Percentiles rank a stretch among this genome's conserved stretches.
These are phyloP conservation scores for Phoeniculus purpureus DNA, from an alignment of 2,797 vertebrate genomes.

Conservation along the genomic window DNA sequence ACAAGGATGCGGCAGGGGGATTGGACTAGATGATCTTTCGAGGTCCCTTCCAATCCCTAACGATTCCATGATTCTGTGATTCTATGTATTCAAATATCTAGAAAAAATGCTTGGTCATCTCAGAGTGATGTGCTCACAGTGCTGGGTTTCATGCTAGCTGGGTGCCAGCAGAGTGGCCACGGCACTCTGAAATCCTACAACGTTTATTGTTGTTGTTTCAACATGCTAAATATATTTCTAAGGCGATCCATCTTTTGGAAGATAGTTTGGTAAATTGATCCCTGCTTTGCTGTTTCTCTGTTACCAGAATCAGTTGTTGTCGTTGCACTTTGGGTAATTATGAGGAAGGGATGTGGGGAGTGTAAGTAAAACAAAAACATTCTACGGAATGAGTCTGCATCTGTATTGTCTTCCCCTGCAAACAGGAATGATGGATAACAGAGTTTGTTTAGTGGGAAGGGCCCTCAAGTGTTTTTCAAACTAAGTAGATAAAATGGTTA, in stretches of 20 bases:
- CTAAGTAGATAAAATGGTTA: background rate
- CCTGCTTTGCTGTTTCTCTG: background rate
- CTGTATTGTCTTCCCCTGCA: background rate
- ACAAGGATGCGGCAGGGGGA: background rate
- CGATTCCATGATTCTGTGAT: too few species aligned
- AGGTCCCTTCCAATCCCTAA: too few species aligned
- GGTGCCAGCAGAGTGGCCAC: background rate
- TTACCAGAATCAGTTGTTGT: background rate
- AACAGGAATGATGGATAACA: background rate
- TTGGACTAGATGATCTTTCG: too few species aligned
- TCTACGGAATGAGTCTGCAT: background rate
- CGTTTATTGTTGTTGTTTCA: background rate
- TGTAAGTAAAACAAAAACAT: background rate
- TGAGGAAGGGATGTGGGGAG: background rate
- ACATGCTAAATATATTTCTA: background rate
- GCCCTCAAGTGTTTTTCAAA: background rate
- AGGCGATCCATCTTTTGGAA: background rate
- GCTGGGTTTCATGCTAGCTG: background rate
- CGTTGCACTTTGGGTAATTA: background rate
- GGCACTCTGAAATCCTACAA: background rate
- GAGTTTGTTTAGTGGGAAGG: background rate
- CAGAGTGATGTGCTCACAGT: background rate
- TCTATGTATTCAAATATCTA: background rate
- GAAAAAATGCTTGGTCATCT: background rate
- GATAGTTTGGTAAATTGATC: background rate